Conservation (phyloP, 2,797 vertebrate genomes). For the Tapirus indicus region DNA sequence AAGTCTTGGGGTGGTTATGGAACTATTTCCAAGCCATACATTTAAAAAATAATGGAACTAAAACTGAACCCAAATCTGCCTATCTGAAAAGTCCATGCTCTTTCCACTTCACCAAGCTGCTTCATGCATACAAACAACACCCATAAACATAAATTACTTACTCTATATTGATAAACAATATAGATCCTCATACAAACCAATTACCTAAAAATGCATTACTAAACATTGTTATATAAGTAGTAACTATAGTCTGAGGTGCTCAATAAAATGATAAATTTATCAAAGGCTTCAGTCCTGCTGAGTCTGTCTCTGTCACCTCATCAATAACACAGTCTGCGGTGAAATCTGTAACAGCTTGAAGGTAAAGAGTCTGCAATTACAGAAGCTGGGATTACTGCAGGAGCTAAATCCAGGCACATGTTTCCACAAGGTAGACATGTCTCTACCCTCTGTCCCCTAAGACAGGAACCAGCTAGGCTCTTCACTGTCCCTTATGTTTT, state of each 20-base stretch:
- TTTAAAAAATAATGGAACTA: not conserved
- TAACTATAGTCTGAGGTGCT: not conserved
- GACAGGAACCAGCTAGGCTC: no score
- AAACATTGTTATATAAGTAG: not conserved
- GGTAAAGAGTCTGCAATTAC: not conserved
- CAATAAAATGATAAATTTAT: slow-evolving; percentile 50
- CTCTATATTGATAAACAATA: slow-evolving; percentile 35
- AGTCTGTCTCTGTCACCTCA: not conserved
- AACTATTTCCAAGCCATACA: not conserved
- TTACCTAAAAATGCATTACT: slow-evolving; percentile 67
- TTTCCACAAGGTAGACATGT: not conserved
- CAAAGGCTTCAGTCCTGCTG: slow-evolving; percentile 23
- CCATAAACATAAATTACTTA: slow-evolving; percentile 2
- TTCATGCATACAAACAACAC: not conserved
- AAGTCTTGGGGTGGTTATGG: not conserved
- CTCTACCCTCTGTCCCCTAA: not conserved
- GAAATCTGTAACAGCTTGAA: slow-evolving; percentile 13
- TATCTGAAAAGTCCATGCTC: not conserved
- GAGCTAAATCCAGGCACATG: not conserved
- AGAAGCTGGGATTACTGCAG: not conserved
- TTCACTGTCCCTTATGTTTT: not conserved
- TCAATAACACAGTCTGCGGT: slow-evolving; percentile 12
- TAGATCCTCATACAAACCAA: slow-evolving; percentile 45
- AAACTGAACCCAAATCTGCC: not conserved
- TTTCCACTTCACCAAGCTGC: not conserved